Evolutionary conservation across 2,888 invertebrate genomes (phyloP), one percentile per base, ranked within the genome.

Genomic region (Ligdia adustata): DNA sequence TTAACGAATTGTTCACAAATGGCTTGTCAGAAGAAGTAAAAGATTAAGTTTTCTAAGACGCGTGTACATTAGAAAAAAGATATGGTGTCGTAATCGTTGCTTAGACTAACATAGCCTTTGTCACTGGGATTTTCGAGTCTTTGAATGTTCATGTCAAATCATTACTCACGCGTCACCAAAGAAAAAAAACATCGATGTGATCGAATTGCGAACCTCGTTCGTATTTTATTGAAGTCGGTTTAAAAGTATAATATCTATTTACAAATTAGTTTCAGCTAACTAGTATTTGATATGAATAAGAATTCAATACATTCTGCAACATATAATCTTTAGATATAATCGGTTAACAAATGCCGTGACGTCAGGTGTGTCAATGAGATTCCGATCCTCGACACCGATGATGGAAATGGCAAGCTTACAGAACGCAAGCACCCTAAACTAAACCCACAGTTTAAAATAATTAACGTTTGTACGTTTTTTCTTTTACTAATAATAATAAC

Each of bases 361-460:
- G n/a, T 74, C 72, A 72, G 65, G 67, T 54, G 55, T 50, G 49
- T 57, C 53, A 47, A 62, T 57, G 53, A 48, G 55, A 57, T 62
- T 56, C 56, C 55, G 57, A 60, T 59, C 58, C 48, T 61, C 59
- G 58, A 60, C 28, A 41, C 46, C 46, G 7, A 45, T 38, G 44
- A 44, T 52, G 44, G 42, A 47, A 49, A 49, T 46, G 44, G 38
- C 60, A 62, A 57, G 55, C 43, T 55, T 56, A 52, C 55, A 47
- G 55, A 52, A 55, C 54, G 47, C 50, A 49, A 52, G 12, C 12
- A 5, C 27, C 12, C 12, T n/a, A n/a, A n/a, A n/a, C n/a, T n/a
- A n/a, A n/a, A n/a, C n/a, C n/a, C n/a, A n/a, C n/a, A n/a, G n/a
- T n/a, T n/a, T n/a, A n/a, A n/a, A n/a, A n/a, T n/a, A n/a, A n/a